Base-by-base conservation (phyloP, 37 sponge, comb jelly and placozoan genomes). In the Chondrilla cf. caribensis region DNA sequence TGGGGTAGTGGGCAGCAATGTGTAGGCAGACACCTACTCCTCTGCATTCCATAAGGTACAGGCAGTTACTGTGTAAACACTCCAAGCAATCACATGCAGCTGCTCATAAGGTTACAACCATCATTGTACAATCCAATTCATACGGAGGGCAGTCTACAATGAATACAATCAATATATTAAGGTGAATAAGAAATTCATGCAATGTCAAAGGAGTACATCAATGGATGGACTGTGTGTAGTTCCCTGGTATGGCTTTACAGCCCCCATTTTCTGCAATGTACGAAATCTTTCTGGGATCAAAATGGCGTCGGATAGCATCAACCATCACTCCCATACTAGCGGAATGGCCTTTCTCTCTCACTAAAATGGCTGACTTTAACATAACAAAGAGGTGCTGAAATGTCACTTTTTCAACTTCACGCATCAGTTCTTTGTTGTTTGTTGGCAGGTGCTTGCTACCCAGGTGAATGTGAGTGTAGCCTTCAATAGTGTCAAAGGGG, bases 361-460 rank as follows among this genome's bases (percentile, higher is more conserved):
- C 54, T 1, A 88, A 60, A 3, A 88, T 37, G 14, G 89, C 79
- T 3, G 89, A 79, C 33, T 88, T 84, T 22, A 88, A 54, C 67
- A 84, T 54, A 15, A 88, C 38, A 72, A 78, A 84, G 66, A 88
- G 81, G 72, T 88, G 84, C 33, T 84, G 84, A 36, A 88, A 81
- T 51, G 89, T 80, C 42, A 80, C 19, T 3, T 80, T 76, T 22
- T 80, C 81, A 0, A 88, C 84, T 60, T 68, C 81, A 36, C 33
- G 31, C 24, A 40, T 31, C 28, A 84, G 75, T 17, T 80, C 81
- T 29, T 33, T 36, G 47, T 88, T 84, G 8, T 80, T 58, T 43
- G 67, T 70, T 5, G 81, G 58, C 26, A 84, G 64, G 36, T 68
- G 62, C 39, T 84, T 84, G 11, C 25, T 40, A 17, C 89, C 89